A percentile compares a stretch with the other conserved stretches of the same genome.
These are phyloP conservation scores for Hemaris fuciformis DNA, from an alignment of 2,888 invertebrate species.

Conservation along the genomic window DNA sequence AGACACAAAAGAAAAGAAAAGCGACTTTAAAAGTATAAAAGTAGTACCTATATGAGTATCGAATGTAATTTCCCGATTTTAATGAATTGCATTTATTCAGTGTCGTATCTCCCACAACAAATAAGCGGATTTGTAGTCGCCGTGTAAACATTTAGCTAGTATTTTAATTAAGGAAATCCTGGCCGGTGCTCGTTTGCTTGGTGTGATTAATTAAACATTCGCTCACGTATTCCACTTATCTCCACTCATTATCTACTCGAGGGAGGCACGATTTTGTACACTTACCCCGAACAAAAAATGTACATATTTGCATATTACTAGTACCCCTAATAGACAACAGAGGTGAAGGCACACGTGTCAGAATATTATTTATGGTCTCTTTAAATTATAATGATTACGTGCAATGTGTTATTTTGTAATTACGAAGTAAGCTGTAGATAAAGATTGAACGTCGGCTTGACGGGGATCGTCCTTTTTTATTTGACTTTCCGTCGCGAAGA, in stretches of 20 bases:
- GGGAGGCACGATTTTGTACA: conserved; percentile 60
- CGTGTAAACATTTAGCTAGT: conserved; percentile 39
- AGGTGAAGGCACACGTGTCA: not conserved
- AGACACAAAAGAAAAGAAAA: not conserved
- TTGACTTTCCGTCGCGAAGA: not conserved
- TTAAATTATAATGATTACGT: not conserved
- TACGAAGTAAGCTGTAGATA: not conserved
- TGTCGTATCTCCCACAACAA: conserved; percentile 27
- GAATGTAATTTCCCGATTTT: not conserved
- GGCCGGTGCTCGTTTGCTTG: conserved; percentile 30
- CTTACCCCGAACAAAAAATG: conserved; percentile 8
- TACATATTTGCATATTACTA: conserved; percentile 7
- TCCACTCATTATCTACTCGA: conserved; percentile 65
- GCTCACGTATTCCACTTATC: conserved; percentile 59
- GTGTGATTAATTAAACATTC: conserved; percentile 66
- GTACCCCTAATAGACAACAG: not conserved
- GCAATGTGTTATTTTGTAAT: conserved; percentile 1
- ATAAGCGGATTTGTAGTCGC: conserved; percentile 34
- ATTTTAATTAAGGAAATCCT: conserved; percentile 64
- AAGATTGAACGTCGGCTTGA: not conserved
- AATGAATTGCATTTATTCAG: conserved; percentile 19
- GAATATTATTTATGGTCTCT: not conserved
- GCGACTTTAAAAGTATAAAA: not conserved
- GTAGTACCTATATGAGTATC: not conserved
- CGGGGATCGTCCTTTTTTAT: not conserved